These are phyloP conservation scores for Bombus picipes DNA, from an alignment of 1,140 invertebrate species.

Conservation along the genomic window DNA sequence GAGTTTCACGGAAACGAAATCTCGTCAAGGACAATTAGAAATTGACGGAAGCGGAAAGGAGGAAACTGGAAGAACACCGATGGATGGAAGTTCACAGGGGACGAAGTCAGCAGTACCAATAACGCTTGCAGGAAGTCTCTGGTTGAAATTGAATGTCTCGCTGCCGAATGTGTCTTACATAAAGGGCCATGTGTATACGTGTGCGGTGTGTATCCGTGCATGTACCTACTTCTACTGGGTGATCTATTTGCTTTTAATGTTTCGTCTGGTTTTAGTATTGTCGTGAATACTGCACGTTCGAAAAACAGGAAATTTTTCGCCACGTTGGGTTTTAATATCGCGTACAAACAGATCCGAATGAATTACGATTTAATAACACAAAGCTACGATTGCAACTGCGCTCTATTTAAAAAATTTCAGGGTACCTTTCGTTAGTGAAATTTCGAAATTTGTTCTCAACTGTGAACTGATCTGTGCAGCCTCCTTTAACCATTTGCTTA, in stretches of 20 bases:
- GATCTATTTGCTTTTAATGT: background rate
- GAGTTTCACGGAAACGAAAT: background rate
- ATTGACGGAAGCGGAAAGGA: constrained; percentile 1
- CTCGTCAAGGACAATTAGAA: constrained; percentile 2
- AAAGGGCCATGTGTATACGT: background rate
- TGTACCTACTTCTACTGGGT: background rate
- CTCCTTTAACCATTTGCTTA: no score
- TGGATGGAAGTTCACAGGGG: background rate
- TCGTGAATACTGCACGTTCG: background rate
- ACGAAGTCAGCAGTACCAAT: constrained; percentile 29
- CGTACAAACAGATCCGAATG: no score
- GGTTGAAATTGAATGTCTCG: constrained; percentile 54
- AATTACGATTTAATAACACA: no score
- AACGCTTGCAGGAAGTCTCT: constrained; percentile 41
- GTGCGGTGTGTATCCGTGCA: no score
- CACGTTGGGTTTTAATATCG: background rate
- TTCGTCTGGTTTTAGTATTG: background rate
- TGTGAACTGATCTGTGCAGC: no score
- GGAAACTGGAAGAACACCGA: background rate
- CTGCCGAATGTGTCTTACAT: constrained; percentile 33
- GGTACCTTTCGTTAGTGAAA: no score
- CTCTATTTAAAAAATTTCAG: accelerated
- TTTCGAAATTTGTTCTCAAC: no score
- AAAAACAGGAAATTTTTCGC: background rate
- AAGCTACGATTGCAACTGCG: no score